phyloP scores from a whole-genome alignment of 2,797 vertebrate genomes.

The Lepidocolaptes lacrymiger region DNA sequence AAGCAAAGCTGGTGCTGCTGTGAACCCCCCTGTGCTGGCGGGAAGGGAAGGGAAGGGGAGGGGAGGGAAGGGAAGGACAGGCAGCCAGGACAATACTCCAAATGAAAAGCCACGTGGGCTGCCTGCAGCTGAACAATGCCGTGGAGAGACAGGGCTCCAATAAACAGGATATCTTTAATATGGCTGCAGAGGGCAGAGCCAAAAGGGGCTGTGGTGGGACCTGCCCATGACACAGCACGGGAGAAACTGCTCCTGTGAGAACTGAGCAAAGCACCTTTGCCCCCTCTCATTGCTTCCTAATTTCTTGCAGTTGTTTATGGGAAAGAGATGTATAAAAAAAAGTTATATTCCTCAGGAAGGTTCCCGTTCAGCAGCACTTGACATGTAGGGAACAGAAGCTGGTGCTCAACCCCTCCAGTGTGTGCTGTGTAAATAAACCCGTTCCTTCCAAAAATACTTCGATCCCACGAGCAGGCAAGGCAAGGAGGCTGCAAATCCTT shows the following conservation, averaged over 20 bases:
- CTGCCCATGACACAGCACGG: neutral
- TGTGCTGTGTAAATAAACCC: neutral
- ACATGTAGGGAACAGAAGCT: neutral
- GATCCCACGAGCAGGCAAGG: neutral
- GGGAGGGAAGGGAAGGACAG: neutral
- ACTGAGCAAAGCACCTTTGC: neutral
- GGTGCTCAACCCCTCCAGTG: neutral
- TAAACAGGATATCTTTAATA: conserved; percentile 70
- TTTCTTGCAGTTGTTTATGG: neutral
- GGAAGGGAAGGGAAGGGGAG: conserved; percentile 33
- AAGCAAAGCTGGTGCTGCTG: neutral
- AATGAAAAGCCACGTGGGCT: conserved; percentile 58
- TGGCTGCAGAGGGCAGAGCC: conserved; percentile 40
- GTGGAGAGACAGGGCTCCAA: conserved; percentile 6
- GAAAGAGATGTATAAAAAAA: too few species aligned
- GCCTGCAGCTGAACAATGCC: conserved; percentile 52
- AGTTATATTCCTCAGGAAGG: neutral
- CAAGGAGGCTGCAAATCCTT: neutral
- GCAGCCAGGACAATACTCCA: conserved; percentile 4
- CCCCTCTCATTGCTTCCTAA: neutral
- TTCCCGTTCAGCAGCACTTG: neutral
- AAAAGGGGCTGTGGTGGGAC: neutral
- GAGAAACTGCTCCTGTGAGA: neutral
- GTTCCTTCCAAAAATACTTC: neutral
- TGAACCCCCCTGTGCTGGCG: neutral